A percentile compares a stretch with the other conserved stretches of the same genome.
These are phyloP conservation scores for Medauroidea extradentata DNA, from an alignment of 1,140 invertebrate genomes.

Conservation along the genomic window DNA sequence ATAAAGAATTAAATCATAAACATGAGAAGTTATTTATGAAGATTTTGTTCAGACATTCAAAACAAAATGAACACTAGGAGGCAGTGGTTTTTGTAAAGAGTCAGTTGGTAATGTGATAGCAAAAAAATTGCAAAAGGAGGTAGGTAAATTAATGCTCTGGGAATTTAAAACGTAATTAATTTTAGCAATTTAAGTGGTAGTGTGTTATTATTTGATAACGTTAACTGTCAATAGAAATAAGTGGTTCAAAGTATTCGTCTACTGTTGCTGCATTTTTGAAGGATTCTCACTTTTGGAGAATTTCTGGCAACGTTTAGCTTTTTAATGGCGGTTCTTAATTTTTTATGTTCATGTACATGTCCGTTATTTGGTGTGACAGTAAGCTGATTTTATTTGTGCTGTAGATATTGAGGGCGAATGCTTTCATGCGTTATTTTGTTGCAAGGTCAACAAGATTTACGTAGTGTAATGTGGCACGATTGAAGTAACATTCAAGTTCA, in stretches of 20 bases:
- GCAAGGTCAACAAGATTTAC: not conserved
- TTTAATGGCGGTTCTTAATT: too few species aligned
- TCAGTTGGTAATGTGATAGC: slow-evolving; percentile 53
- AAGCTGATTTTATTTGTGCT: not conserved
- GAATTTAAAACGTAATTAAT: slow-evolving; percentile 47
- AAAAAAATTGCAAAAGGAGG: slow-evolving; percentile 50
- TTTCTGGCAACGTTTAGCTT: not conserved
- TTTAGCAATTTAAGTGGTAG: slow-evolving; percentile 24
- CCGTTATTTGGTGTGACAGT: not conserved
- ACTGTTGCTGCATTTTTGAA: not conserved
- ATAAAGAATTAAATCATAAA: too few species aligned
- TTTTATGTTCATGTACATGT: too few species aligned
- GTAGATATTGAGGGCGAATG: not conserved
- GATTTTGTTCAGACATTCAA: too few species aligned
- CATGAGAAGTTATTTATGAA: too few species aligned
- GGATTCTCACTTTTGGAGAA: not conserved
- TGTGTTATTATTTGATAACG: not conserved
- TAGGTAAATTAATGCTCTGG: slow-evolving; percentile 38
- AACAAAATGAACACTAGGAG: too few species aligned
- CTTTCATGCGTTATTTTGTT: not conserved
- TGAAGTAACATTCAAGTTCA: not conserved
- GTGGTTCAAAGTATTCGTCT: not conserved
- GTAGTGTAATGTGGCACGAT: not conserved
- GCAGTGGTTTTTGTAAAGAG: slow-evolving; percentile 33
- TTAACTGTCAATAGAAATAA: not conserved